These are phyloP conservation scores for Xiphophorus birchmanni DNA, from an alignment of 2,797 vertebrate species.

Conservation along the genomic window DNA sequence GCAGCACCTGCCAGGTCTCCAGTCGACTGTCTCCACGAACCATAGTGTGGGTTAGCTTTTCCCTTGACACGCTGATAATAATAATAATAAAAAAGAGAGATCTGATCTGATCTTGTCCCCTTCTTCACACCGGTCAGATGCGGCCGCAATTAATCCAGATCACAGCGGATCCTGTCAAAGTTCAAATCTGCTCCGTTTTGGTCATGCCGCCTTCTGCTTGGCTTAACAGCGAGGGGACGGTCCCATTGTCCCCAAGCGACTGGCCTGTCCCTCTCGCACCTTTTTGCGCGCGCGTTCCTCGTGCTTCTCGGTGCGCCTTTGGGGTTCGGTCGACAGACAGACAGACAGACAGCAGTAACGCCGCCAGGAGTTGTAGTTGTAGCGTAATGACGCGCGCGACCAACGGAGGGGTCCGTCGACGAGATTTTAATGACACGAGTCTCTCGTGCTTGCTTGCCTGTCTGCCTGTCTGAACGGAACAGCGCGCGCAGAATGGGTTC, in stretches of 20 bases:
- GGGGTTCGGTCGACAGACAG: constrained; percentile 17
- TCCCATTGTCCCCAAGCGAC: constrained; percentile 54
- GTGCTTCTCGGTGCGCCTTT: neutral
- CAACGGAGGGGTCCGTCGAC: constrained; percentile 43
- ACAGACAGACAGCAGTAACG: constrained; percentile 11
- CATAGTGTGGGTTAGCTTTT: constrained; percentile 47
- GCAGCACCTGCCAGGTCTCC: constrained; percentile 72
- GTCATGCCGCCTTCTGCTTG: constrained; percentile 50
- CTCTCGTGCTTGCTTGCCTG: constrained; percentile 20
- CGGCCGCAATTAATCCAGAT: constrained; percentile 43
- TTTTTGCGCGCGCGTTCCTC: constrained; percentile 50
- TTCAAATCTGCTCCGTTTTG: constrained; percentile 63
- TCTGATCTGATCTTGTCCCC: constrained; percentile 33
- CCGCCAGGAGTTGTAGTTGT: constrained; percentile 45
- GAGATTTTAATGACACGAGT: constrained; percentile 55
- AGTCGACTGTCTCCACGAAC: constrained; percentile 50
- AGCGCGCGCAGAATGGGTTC: constrained; percentile 28
- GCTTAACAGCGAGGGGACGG: constrained; percentile 46
- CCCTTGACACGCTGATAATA: constrained; percentile 12
- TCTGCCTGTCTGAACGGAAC: constrained; percentile 20
- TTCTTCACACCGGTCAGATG: constrained; percentile 20
- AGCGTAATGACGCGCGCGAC: constrained; percentile 62
- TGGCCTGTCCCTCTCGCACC: constrained; percentile 18
- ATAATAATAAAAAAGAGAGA: neutral
- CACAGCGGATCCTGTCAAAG: constrained; percentile 45